Percentiles rank a stretch among this genome's conserved stretches.
Evolutionary conservation across 2,888 invertebrate genomes (phyloP).

Genomic region (Ophion costatus): DNA sequence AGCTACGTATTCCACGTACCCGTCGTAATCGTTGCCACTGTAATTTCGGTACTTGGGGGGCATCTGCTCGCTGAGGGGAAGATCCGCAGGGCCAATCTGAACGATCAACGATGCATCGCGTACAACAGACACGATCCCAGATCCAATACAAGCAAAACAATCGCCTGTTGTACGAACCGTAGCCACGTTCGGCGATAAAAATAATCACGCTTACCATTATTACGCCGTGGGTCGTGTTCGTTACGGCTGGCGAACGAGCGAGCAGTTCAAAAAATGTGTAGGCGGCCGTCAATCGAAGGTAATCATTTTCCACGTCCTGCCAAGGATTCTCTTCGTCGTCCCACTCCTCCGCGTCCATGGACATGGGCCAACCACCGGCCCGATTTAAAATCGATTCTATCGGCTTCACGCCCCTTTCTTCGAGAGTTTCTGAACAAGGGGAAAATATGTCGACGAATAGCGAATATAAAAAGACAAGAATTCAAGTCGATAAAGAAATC

Average conservation of each 20-base stretch:
- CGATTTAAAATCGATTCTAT: constrained; percentile 70
- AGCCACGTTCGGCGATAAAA: neutral
- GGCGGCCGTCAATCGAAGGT: constrained; percentile 64
- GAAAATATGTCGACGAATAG: neutral
- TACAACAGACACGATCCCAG: no score
- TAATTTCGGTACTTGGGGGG: constrained; percentile 54
- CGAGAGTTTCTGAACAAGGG: constrained; percentile 62
- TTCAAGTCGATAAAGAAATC: neutral
- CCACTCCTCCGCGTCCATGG: constrained; percentile 74
- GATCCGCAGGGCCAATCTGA: constrained; percentile 33
- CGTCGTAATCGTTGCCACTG: constrained; percentile 53
- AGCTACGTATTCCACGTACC: constrained; percentile 62
- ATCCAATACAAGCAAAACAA: no score
- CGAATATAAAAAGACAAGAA: neutral
- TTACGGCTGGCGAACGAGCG: neutral
- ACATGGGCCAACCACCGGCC: constrained; percentile 74
- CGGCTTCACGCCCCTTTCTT: constrained; percentile 68
- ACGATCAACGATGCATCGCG: neutral
- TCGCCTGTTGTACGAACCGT: neutral
- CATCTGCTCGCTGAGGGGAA: constrained; percentile 42
- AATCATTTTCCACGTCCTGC: constrained; percentile 72
- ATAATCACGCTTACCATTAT: constrained; percentile 23
- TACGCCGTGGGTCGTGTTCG: neutral
- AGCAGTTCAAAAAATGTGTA: constrained; percentile 50
- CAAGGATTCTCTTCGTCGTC: constrained; percentile 68